Evolutionary conservation across 2,888 invertebrate species (phyloP).

Genomic region (Drosophila leonis): DNA sequence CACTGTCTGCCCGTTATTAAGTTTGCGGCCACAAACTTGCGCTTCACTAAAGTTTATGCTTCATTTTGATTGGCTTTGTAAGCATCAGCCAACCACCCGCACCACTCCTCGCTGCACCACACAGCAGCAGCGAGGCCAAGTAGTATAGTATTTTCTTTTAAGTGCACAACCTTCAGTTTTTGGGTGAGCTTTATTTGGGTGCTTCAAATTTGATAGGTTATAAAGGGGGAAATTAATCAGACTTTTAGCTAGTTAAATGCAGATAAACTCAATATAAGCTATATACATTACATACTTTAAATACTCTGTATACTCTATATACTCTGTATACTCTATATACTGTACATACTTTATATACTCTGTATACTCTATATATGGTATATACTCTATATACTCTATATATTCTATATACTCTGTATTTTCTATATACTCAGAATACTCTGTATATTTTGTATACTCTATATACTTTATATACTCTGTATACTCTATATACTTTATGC

Average conservation of each 20-base stretch:
- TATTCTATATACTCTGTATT: background rate
- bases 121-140: conserved; percentile 1
- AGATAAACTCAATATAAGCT: background rate
- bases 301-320: background rate
- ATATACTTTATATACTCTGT: background rate
- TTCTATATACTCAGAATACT: background rate
- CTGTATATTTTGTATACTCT: background rate
- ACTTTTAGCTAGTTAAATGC: background rate
- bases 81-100: background rate
- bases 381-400: background rate
- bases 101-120: background rate
- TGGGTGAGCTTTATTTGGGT: background rate
- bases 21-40: conserved; percentile 69
- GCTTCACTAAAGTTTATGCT: conserved; percentile 60
- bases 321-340: background rate
- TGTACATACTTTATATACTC: background rate
- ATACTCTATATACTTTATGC: background rate
- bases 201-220: background rate
- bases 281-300: background rate
- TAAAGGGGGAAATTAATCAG: conserved; percentile 2
- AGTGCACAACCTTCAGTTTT: conserved; percentile 13
- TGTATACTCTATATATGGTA: background rate
- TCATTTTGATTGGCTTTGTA: conserved; percentile 59
- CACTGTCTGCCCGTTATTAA: conserved; percentile 60
- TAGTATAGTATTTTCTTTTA: background rate